Evolutionary conservation across 2,888 invertebrate species (phyloP), one percentile per base, ranked within the genome.

Genomic region (Abscondita cerata): DNA sequence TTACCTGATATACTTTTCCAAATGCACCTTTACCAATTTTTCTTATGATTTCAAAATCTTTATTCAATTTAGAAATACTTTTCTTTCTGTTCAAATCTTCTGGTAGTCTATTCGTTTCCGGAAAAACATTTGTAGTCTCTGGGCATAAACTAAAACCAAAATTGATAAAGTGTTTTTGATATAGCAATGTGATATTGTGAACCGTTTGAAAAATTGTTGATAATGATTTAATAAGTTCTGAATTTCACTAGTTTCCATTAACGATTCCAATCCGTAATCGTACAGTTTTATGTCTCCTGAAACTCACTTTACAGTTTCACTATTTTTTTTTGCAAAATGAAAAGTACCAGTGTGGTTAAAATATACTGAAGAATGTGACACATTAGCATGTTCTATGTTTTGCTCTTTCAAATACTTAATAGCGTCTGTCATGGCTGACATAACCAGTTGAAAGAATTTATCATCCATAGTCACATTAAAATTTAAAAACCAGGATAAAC

Each of bases 21-120:
- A 95, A 99, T 0, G 95, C 98, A 1, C 98, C 98, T 80, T 90
- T 92, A 0, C 98, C 98, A 0, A 98, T 81, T 83, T 88, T 90
- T 67, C 89, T 87, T 0, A 96, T 82, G 34, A 92, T 83, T 78
- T 92, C 89, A 74, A 95, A 95, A 79, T 95, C 94, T 1, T 85
- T 89, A 66, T 87, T 85, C 2, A 96, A 83, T 1, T 96, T 84
- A 0, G 95, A 92, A 59, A 6, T 11, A 11, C 19, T 41, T 16
- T 18, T 41, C 12, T n/a, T n/a, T n/a, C n/a, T n/a, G n/a, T n/a
- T n/a, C n/a, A n/a, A n/a, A n/a, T n/a, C n/a, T n/a, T n/a, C n/a
- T n/a, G n/a, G n/a, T n/a, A n/a, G n/a, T n/a, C n/a, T n/a, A n/a
- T n/a, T n/a, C n/a, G n/a, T n/a, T n/a, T n/a, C n/a, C n/a, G n/a